phyloP scores from a whole-genome alignment of 2,113 vertebrate species.

The Eptesicus fuscus region DNA sequence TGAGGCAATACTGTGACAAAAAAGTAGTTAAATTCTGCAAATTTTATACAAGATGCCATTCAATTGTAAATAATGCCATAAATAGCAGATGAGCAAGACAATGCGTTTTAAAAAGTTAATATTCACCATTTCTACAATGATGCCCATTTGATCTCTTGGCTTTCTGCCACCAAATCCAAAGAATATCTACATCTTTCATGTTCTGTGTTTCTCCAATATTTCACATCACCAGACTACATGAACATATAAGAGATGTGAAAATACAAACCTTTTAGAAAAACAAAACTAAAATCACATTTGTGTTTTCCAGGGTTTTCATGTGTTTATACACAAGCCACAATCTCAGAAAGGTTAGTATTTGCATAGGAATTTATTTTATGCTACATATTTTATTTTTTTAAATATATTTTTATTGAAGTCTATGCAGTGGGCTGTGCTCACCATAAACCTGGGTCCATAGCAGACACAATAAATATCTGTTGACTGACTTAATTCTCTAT shows the following conservation, averaged over 20 bases:
- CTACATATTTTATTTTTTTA: background rate
- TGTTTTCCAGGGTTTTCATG: background rate
- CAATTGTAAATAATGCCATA: background rate
- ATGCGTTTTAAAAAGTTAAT: background rate
- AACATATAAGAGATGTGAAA: background rate
- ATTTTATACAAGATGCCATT: background rate
- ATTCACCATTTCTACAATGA: background rate
- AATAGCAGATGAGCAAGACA: background rate
- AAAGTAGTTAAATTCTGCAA: background rate
- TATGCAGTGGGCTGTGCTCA: background rate
- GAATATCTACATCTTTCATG: background rate
- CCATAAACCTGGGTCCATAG: background rate
- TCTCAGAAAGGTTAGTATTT: constrained; percentile 4
- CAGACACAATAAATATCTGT: background rate
- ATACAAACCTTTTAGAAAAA: background rate
- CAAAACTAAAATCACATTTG: background rate
- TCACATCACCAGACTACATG: background rate
- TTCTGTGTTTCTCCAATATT: background rate
- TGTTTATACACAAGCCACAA: background rate
- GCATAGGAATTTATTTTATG: background rate
- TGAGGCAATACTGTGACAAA: background rate
- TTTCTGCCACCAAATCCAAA: background rate
- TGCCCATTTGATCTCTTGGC: background rate
- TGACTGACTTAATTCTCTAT: background rate
- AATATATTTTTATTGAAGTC: background rate